Evolutionary conservation across 2,113 vertebrate genomes (phyloP), one percentile per base, ranked within the genome.

Genomic region (crab-eating macaque (Macaca fascicularis)): DNA sequence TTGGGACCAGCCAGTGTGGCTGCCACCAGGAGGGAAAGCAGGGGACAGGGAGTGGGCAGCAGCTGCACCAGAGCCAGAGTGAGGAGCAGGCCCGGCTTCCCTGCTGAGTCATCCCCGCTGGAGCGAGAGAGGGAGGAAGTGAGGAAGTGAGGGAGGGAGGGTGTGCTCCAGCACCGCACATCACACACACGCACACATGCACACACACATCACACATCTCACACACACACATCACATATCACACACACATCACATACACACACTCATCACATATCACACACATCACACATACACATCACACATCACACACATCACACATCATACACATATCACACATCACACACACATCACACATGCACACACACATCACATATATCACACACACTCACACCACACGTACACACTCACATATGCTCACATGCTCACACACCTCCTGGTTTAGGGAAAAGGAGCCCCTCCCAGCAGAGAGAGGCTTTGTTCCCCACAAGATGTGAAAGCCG

Each of bases 101-200:
- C n/a, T 79, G 97, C 97, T 94, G 96, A 98, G 85, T 98, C 97
- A 97, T 75, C 85, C 89, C 86, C 22, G 27, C 45, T 13, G 35
- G 78, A 48, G 78, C 4, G 4, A 30, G 72, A 43, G 27, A n/a
- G 79, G 22, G 50, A 74, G 78, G 30, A 7, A 59, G 78, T 23
- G 5, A 17, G 59, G 8, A 50, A 43, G 7, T 8, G 45, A 50
- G 23, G 1, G 11, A 16, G 30, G 1, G 12, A n/a, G 43, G 35
- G 72, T 32, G 23, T 25, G 17, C 25, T 10, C 8, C 20, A 17
- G 12, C 22, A 23, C 83, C 13, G 16, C 75, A 50, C 61, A 64
- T 64, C 59, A n/a, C 57, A 61, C 57, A 43, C 59, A 32, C 17
- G 2, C 82, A 67, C 30, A 30, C 61, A 64, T 12, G 4, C 48